phyloP scores from a whole-genome alignment of 2,888 invertebrate species.

The Sepioteuthis lessoniana region DNA sequence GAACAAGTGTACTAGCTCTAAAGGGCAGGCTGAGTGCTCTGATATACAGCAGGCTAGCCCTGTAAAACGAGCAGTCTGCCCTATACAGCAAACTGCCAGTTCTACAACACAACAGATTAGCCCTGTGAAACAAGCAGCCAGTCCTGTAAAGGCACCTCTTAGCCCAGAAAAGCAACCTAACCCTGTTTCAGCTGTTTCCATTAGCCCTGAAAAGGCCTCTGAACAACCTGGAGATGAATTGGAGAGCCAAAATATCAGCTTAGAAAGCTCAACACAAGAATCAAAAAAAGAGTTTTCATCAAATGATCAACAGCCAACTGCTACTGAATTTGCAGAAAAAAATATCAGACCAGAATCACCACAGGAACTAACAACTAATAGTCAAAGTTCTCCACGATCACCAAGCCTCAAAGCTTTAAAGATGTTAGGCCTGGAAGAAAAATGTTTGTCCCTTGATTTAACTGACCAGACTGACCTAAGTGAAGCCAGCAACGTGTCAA shows the following conservation, averaged over 20 bases:
- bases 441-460: neutral
- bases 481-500: neutral
- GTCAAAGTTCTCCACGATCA: neutral
- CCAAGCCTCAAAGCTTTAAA: neutral
- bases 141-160: neutral
- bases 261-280: neutral
- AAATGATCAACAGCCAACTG: neutral
- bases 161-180: neutral
- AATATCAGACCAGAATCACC: neutral
- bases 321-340: neutral
- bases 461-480: conserved; percentile 35
- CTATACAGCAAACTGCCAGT: neutral
- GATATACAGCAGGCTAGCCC: neutral
- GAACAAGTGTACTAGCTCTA: neutral
- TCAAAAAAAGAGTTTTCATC: neutral
- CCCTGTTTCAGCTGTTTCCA: neutral
- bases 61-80: neutral
- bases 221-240: neutral
- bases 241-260: neutral
- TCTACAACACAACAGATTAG: too few species aligned
- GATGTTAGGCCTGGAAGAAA: neutral
- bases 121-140: neutral
- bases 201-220: neutral
- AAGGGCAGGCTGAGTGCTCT: neutral
- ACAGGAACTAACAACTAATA: too few species aligned